Conservation (phyloP, 2,797 vertebrate genomes). For the Thamnophis elegans region DNA sequence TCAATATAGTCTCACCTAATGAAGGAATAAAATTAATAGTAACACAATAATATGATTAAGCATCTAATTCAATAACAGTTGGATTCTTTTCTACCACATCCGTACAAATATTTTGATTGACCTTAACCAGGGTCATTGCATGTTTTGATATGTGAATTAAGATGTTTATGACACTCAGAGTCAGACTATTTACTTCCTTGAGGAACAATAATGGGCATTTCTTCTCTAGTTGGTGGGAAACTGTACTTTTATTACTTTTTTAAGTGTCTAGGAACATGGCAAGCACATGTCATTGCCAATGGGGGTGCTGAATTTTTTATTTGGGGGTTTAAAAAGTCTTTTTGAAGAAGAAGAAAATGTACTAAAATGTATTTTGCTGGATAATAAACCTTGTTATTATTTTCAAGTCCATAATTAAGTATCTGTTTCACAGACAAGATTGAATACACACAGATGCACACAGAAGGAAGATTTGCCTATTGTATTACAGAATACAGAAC, state of each 20-base stretch:
- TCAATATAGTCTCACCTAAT: not conserved
- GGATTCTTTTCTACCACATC: slow-evolving; percentile 16
- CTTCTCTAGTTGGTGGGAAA: not conserved
- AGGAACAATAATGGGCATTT: not conserved
- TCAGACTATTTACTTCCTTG: not conserved
- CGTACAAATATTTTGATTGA: not conserved
- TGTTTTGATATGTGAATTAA: not conserved
- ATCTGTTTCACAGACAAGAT: not conserved
- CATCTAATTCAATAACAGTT: not conserved
- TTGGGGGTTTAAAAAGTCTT: not conserved
- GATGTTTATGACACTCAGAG: not conserved
- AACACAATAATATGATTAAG: not conserved
- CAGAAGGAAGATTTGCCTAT: not conserved
- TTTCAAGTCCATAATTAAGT: not conserved
- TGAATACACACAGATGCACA: too few relatives aligned
- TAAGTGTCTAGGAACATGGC: not conserved
- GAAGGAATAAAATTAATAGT: not conserved
- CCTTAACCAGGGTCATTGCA: not conserved
- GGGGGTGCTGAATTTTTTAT: not conserved
- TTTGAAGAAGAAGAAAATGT: not conserved
- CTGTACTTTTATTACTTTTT: not conserved
- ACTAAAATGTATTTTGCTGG: not conserved
- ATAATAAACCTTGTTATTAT: not conserved
- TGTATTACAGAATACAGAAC: not conserved
- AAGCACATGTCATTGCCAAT: not conserved